These are phyloP conservation scores for Calidris pugnax DNA, from an alignment of 2,113 vertebrate species.

Conservation along the genomic window DNA sequence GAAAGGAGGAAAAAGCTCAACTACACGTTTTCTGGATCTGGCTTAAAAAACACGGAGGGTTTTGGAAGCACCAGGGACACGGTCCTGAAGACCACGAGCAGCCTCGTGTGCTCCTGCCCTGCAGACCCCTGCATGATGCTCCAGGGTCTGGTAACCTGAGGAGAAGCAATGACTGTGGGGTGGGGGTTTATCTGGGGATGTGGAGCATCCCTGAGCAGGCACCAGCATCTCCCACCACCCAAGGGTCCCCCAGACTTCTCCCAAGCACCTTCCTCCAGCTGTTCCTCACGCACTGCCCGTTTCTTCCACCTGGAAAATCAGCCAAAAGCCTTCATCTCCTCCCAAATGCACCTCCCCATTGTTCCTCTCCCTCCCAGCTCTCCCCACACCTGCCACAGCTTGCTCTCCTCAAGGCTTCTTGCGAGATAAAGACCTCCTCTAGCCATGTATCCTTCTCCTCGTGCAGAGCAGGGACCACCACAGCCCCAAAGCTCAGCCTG, in stretches of 20 bases:
- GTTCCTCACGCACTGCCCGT: accelerated
- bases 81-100: neutral
- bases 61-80: neutral
- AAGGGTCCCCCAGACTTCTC: neutral
- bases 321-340: neutral
- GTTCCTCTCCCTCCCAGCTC: neutral
- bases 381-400: neutral
- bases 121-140: neutral
- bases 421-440: neutral
- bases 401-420: neutral
- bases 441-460: too few relatives aligned
- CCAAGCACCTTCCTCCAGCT: neutral
- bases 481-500: neutral
- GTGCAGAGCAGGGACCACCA: neutral
- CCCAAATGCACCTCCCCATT: neutral
- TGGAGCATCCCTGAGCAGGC: accelerated
- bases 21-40: neutral
- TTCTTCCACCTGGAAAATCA: neutral
- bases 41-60: neutral
- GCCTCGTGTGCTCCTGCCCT: accelerated
- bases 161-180: accelerated
- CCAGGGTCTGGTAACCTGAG: neutral
- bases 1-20: neutral
- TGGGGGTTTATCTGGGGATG: neutral
- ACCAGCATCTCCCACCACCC: neutral